A percentile compares a stretch with the other conserved stretches of the same genome.
Conservation (phyloP, 64 coral and sea anemone species). For the Stichodactyla mertensii region DNA sequence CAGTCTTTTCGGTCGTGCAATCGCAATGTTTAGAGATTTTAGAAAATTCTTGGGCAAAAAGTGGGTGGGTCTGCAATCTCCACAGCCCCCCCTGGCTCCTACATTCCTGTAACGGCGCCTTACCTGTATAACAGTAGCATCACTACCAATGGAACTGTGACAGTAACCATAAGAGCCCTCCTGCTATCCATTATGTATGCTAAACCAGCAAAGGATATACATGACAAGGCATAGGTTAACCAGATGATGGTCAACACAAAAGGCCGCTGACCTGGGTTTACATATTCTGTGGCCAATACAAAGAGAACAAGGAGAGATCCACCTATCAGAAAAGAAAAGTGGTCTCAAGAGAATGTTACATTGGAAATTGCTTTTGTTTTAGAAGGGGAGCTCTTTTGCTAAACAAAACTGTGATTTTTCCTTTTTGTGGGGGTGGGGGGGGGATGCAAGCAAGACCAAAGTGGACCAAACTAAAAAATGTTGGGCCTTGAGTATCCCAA, state of each 20-base stretch:
- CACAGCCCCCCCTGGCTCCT: not conserved
- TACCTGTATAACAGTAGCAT: constrained; percentile 50
- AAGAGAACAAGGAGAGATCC: constrained; percentile 50
- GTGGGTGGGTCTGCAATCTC: too few relatives aligned
- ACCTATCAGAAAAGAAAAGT: constrained; percentile 27
- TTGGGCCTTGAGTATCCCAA: too few relatives aligned
- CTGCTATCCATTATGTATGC: constrained; percentile 35
- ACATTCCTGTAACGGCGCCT: not conserved
- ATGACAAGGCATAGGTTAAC: constrained; percentile 37
- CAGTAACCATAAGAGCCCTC: constrained; percentile 21
- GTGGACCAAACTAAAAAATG: too few relatives aligned
- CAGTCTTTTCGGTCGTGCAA: too few relatives aligned
- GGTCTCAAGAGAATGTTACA: not conserved
- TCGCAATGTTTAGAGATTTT: too few relatives aligned
- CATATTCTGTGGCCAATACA: constrained; percentile 63
- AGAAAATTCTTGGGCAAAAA: not conserved
- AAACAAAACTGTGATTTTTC: too few relatives aligned
- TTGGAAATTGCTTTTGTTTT: too few relatives aligned
- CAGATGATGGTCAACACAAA: constrained; percentile 42
- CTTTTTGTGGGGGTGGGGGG: too few relatives aligned
- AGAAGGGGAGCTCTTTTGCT: too few relatives aligned
- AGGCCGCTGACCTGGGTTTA: constrained; percentile 39
- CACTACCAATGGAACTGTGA: constrained; percentile 56
- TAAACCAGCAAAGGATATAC: constrained; percentile 54
- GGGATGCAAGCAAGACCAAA: too few relatives aligned